Conservation (phyloP, 2,113 vertebrate species). For the Thymallus thymallus region DNA sequence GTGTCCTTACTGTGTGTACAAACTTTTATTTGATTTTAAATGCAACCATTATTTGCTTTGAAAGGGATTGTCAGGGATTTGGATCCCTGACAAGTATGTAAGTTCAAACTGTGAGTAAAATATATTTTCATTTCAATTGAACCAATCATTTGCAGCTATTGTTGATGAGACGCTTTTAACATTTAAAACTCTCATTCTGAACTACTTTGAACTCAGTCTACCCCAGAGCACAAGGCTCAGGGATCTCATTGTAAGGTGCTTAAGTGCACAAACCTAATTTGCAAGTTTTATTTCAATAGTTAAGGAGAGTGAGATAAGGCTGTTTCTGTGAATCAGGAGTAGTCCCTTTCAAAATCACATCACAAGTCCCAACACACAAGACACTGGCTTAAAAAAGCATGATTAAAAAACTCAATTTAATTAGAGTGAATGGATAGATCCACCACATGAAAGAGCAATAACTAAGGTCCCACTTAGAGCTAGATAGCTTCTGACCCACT, state of each 20-base stretch:
- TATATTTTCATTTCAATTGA: slow-evolving; percentile 41
- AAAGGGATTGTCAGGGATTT: background rate
- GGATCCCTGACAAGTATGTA: slow-evolving; percentile 20
- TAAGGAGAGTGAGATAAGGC: slow-evolving; percentile 68
- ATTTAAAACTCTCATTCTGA: slow-evolving; percentile 39
- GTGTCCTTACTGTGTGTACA: background rate
- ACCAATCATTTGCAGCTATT: slow-evolving; percentile 22
- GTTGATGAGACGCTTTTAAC: slow-evolving; percentile 43
- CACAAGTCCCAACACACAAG: slow-evolving; percentile 75
- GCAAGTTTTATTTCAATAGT: slow-evolving; percentile 73
- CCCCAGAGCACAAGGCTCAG: slow-evolving; percentile 42
- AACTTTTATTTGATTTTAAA: background rate
- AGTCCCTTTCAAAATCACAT: slow-evolving; percentile 79
- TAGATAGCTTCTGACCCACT: slow-evolving; percentile 59
- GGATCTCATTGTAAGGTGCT: slow-evolving; percentile 46
- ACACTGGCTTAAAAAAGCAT: slow-evolving; percentile 78
- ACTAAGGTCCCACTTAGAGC: slow-evolving; percentile 76
- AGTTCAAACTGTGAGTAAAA: background rate
- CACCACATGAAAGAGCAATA: slow-evolving; percentile 77
- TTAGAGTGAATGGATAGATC: slow-evolving; percentile 78
- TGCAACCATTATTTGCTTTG: background rate
- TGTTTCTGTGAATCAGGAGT: slow-evolving; percentile 73
- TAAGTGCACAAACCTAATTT: slow-evolving; percentile 74
- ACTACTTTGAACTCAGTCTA: slow-evolving; percentile 40
- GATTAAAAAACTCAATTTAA: slow-evolving; percentile 83